Conservation (phyloP, 2,113 vertebrate species). For the Atlantisia rogersi region DNA sequence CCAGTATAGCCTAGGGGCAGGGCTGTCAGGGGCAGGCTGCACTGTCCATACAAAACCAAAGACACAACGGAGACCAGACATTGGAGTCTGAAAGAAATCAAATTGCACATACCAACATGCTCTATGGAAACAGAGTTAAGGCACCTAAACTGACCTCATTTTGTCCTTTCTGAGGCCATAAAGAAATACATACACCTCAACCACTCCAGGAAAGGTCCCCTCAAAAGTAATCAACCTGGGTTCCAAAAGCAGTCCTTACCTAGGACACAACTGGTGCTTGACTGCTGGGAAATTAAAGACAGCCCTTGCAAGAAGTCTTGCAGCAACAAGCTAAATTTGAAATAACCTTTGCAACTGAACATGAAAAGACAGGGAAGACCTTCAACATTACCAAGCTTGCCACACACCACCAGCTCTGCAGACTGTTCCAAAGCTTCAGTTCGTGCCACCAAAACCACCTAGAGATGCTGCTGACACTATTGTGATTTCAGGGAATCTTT, state of each 20-base stretch:
- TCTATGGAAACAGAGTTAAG: neutral
- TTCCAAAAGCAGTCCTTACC: neutral
- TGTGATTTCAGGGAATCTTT: neutral
- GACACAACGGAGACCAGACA: neutral
- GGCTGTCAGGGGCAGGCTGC: neutral
- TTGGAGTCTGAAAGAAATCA: neutral
- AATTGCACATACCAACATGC: neutral
- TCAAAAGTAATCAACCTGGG: neutral
- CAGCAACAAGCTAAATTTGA: neutral
- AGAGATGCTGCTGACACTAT: rapidly evolving
- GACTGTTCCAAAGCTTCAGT: neutral
- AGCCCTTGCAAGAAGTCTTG: neutral
- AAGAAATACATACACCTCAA: neutral
- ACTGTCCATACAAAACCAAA: neutral
- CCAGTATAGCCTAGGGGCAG: neutral
- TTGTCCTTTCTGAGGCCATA: neutral
- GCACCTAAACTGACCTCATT: neutral
- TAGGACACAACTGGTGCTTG: neutral
- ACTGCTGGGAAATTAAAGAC: neutral
- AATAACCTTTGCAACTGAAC: neutral
- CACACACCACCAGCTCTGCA: neutral
- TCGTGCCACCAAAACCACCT: neutral
- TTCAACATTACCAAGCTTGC: neutral
- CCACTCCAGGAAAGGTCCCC: neutral
- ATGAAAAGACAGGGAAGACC: neutral